Percentiles rank a stretch among this genome's conserved stretches.
phyloP scores from a whole-genome alignment of 2,888 invertebrate genomes.

The Scelioninae gen. 1 region DNA sequence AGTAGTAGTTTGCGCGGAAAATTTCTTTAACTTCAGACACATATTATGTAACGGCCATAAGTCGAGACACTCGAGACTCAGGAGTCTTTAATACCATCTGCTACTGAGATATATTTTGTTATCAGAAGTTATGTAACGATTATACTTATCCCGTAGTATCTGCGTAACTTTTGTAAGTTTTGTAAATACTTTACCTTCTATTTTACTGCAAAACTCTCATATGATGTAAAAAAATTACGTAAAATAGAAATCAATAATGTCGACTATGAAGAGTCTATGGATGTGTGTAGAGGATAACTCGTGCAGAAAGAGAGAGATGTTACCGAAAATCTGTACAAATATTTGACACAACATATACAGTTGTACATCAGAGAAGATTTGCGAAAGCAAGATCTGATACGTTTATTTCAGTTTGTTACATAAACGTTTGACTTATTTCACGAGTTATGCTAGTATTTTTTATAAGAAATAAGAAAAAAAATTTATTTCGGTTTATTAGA shows the following conservation, averaged over 20 bases:
- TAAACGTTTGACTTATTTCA: conserved; percentile 21
- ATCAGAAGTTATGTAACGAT: conserved; percentile 70
- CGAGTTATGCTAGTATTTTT: conserved; percentile 1
- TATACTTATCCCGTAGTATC: conserved; percentile 54
- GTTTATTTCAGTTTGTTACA: conserved; percentile 33
- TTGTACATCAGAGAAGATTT: conserved; percentile 5
- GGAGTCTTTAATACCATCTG: conserved; percentile 70
- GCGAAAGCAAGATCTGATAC: conserved; percentile 30
- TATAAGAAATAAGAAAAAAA: neutral
- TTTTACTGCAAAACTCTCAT: conserved; percentile 48
- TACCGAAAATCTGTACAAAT: conserved; percentile 45
- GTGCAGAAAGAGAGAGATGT: conserved; percentile 31
- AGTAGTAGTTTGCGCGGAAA: conserved; percentile 62
- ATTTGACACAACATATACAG: conserved; percentile 42
- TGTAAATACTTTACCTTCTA: conserved; percentile 47
- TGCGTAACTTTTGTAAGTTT: conserved; percentile 53
- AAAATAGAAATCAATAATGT: conserved; percentile 50
- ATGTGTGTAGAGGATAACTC: conserved; percentile 37
- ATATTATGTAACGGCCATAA: conserved; percentile 71
- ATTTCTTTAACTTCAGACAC: conserved; percentile 71
- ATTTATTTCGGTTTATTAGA: neutral
- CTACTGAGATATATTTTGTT: conserved; percentile 68
- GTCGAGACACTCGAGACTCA: conserved; percentile 64
- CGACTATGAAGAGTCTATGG: conserved; percentile 40
- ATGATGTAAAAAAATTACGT: conserved; percentile 54